Conservation (phyloP, 2,797 vertebrate species). For the Nyctibius grandis region DNA sequence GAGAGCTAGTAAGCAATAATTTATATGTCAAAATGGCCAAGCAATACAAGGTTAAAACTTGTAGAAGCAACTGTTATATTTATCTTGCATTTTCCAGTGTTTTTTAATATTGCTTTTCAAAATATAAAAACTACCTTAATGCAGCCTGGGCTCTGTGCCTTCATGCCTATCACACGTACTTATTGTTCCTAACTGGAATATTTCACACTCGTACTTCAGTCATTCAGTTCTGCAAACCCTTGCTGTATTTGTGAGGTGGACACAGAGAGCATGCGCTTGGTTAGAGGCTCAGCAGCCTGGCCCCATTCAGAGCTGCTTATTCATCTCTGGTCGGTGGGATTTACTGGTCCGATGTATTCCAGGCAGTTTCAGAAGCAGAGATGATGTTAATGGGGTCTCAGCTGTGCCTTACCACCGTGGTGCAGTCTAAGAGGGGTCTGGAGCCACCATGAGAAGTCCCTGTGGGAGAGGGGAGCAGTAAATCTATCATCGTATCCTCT, state of each 20-base stretch:
- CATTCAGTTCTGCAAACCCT: background rate
- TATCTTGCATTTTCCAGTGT: conserved; percentile 77
- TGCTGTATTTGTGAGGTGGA: background rate
- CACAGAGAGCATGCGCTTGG: background rate
- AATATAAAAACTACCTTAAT: conserved; percentile 76
- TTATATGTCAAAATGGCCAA: conserved; percentile 86
- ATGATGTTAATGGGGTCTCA: background rate
- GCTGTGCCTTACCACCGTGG: background rate
- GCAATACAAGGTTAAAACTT: conserved; percentile 79
- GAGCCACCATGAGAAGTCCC: background rate
- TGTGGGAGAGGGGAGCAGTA: background rate
- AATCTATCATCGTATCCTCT: background rate
- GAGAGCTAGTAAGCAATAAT: conserved; percentile 85
- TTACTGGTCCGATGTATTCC: background rate
- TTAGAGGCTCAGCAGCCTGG: background rate
- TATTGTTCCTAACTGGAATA: background rate
- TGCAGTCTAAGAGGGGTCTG: background rate
- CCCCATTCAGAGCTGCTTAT: background rate
- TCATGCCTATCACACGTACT: background rate
- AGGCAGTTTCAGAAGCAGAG: background rate
- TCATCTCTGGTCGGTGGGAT: background rate
- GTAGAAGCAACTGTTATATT: conserved; percentile 71
- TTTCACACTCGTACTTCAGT: background rate
- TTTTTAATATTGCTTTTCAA: conserved; percentile 78
- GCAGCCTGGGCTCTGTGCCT: conserved; percentile 26